Evolutionary conservation across 2,797 vertebrate species (phyloP).

Genomic region (Remorina albescens): DNA sequence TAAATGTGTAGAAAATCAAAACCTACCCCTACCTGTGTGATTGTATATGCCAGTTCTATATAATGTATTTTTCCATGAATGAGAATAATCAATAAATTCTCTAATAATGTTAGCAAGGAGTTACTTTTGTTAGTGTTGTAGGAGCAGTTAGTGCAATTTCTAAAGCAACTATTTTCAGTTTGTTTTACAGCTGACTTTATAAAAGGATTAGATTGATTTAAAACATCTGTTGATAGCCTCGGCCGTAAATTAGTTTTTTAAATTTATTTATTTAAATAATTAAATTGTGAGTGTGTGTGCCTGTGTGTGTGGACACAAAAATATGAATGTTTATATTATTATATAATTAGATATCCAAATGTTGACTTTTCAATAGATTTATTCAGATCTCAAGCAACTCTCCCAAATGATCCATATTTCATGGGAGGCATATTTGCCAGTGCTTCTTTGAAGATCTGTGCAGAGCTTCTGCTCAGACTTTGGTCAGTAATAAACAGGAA

Average conservation of each 20-base stretch:
- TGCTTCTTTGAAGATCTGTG: conserved; percentile 75
- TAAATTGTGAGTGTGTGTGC: too few relatives aligned
- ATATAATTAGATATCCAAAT: conserved; percentile 21
- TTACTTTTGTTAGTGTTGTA: background rate
- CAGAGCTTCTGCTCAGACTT: conserved; percentile 75
- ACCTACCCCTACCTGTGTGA: background rate
- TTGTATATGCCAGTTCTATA: background rate
- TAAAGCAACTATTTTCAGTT: background rate
- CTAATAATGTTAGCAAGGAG: background rate
- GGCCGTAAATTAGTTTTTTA: too few relatives aligned
- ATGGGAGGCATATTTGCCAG: conserved; percentile 64
- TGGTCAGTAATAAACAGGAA: conserved; percentile 80
- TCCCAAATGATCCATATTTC: conserved; percentile 75
- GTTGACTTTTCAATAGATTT: conserved; percentile 59
- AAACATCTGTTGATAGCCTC: too few relatives aligned
- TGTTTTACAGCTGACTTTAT: background rate
- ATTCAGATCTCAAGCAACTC: conserved; percentile 67
- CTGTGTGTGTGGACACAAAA: too few relatives aligned
- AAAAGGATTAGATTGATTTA: too few relatives aligned
- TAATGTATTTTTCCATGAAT: background rate
- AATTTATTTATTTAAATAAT: too few relatives aligned
- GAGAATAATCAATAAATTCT: background rate
- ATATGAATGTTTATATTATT: too few relatives aligned
- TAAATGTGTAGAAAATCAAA: background rate
- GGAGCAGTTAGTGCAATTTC: background rate